phyloP scores from a whole-genome alignment of 2,113 vertebrate species.

The Lethenteron reissneri region DNA sequence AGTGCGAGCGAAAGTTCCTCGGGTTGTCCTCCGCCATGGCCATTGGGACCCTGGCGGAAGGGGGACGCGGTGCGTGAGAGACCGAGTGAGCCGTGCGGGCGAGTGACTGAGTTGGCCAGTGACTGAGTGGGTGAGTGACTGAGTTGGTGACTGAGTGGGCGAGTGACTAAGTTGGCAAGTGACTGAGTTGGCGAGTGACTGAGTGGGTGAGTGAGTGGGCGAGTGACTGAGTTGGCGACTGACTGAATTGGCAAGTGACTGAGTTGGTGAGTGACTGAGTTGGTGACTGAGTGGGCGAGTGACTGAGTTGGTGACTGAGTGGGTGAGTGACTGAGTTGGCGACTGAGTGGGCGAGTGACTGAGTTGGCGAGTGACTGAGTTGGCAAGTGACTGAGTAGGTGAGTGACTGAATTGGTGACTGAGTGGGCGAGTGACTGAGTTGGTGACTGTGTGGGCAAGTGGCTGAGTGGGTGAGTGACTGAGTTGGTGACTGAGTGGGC shows the following conservation, averaged over 20 bases:
- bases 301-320: neutral
- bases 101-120: neutral
- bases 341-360: neutral
- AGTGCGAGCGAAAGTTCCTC: constrained; percentile 84
- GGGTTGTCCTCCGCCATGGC: constrained; percentile 80
- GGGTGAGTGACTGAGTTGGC: neutral
- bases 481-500: neutral
- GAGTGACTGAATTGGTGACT: neutral
- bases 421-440: neutral
- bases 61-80: neutral
- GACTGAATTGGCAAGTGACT: neutral
- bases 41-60: neutral
- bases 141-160: neutral
- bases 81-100: neutral
- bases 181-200: neutral
- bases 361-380: neutral
- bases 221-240: neutral
- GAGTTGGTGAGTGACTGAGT: neutral
- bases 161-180: neutral
- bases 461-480: neutral
- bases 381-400: neutral
- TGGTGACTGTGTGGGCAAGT: neutral
- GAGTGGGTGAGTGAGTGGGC: neutral
- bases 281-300: neutral
- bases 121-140: neutral